Conservation (phyloP, 2,888 invertebrate genomes). For the Eupsilia transversa region DNA sequence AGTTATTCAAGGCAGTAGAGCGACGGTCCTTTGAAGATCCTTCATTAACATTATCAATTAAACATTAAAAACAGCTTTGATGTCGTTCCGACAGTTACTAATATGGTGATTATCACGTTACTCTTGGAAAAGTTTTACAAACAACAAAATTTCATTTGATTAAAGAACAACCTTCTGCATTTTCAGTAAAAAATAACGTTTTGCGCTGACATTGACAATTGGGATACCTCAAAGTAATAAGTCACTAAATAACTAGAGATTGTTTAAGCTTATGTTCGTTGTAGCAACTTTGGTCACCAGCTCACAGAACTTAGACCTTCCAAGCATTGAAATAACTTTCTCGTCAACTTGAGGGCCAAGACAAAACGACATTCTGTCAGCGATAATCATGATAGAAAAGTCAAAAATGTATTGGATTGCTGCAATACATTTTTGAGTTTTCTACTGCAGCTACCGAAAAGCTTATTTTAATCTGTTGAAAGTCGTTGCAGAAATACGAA, state of each 20-base stretch:
- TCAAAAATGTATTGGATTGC: neutral
- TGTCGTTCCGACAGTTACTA: neutral
- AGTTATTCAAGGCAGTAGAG: neutral
- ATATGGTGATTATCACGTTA: neutral
- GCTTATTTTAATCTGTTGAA: neutral
- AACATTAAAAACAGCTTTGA: conserved; percentile 43
- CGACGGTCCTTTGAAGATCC: conserved; percentile 22
- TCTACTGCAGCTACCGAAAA: neutral
- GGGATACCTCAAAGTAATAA: neutral
- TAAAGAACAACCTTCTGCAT: neutral
- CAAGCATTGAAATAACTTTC: neutral
- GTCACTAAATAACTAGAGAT: neutral
- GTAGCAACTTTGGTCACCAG: neutral
- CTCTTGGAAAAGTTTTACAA: neutral
- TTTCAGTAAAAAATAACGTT: neutral
- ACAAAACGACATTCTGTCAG: neutral
- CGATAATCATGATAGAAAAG: neutral
- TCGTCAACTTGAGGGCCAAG: neutral
- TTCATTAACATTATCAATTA: conserved; percentile 56
- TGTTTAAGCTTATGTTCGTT: neutral
- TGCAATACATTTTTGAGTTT: too few species aligned
- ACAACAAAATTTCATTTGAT: neutral
- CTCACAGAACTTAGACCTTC: neutral
- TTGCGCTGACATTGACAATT: neutral
- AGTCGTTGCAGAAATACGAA: too few species aligned